Base-by-base conservation (phyloP, 2,888 invertebrate genomes). In the Timandra comae region DNA sequence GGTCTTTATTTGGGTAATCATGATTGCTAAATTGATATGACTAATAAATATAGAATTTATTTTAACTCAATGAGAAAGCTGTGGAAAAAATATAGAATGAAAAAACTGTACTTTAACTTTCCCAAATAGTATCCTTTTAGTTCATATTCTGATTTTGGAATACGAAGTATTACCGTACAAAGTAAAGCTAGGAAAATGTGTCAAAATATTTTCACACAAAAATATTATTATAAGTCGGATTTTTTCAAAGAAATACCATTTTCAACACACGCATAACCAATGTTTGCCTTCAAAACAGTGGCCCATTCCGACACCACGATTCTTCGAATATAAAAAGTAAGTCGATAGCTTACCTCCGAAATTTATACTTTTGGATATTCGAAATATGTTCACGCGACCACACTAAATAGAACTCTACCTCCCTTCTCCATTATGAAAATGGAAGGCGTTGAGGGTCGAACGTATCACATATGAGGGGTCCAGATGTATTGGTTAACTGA, bases 291-390 rank as follows among this genome's bases (percentile, higher is more conserved):
- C 57, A 78, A 81, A 84, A 85, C 81, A 84, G 72, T 70, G 59
- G 72, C 60, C 76, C 75, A 77, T 81, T 76, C 70, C 63, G 53
- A 56, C 64, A 71, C 70, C 69, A 65, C 77, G 79, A 75, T 76
- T 75, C 69, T 49, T 61, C 57, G 81, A 75, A 81, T 82, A 84
- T 84, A 85, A 84, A 84, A 84, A 82, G 77, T 82, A 85, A 85
- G 84, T 81, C 84, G 79, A 85, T 84, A 84, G 84, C 85, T 85
- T 84, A 84, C 81, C 66, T 70, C 52, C 53, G 59, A 70, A 85
- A 85, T 85, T 85, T 85, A 85, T 85, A 82, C 84, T 80, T 82
- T 79, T 77, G 78, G 80, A 79, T 85, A 81, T 81, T 76, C 82
- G 74, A 80, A 84, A 84, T 82, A 82, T 82, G 81, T 70, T 73